Percentiles rank a stretch among this genome's conserved stretches.
phyloP scores from a whole-genome alignment of 2,888 invertebrate species.

The Ryuthela nishihirai region DNA sequence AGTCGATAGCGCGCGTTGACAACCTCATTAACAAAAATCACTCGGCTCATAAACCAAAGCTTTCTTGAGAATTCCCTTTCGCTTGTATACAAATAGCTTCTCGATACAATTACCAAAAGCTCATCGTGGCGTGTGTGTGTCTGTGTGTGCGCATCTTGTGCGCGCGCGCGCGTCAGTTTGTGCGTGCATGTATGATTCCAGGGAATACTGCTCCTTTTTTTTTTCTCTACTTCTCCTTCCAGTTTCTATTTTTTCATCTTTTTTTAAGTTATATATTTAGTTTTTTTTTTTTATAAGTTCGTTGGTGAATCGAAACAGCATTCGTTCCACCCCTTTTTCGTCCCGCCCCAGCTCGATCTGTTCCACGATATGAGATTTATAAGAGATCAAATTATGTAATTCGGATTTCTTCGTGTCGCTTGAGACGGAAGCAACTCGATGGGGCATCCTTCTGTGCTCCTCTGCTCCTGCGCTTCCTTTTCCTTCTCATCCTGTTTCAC shows the following conservation, averaged over 20 bases:
- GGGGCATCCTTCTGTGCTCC: too few species aligned
- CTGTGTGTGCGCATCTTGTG: too few species aligned
- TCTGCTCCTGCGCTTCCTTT: too few species aligned
- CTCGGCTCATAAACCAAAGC: conserved; percentile 36
- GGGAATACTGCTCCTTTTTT: too few species aligned
- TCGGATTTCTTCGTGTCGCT: conserved; percentile 30
- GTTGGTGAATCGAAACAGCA: conserved; percentile 6
- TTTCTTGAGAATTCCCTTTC: conserved; percentile 27
- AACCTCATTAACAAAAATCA: conserved; percentile 40
- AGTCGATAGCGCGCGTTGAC: conserved; percentile 34
- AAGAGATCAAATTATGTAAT: conserved; percentile 39
- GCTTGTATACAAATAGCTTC: conserved; percentile 36
- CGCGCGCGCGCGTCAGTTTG: too few species aligned
- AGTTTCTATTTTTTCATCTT: too few species aligned
- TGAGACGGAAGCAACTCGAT: too few species aligned
- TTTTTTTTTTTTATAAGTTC: conserved; percentile 36
- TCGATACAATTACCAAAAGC: conserved; percentile 36
- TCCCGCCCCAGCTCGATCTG: background rate
- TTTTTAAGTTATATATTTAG: conserved; percentile 3
- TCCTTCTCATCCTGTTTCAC: background rate
- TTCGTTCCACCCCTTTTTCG: conserved; percentile 8
- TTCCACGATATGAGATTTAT: conserved; percentile 33
- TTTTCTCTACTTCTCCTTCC: too few species aligned
- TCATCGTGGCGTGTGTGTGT: conserved; percentile 15
- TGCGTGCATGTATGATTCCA: too few species aligned